Percentiles rank a stretch among this genome's conserved stretches.
phyloP scores from a whole-genome alignment of 1,140 invertebrate genomes.

The Steinernema feltiae region DNA sequence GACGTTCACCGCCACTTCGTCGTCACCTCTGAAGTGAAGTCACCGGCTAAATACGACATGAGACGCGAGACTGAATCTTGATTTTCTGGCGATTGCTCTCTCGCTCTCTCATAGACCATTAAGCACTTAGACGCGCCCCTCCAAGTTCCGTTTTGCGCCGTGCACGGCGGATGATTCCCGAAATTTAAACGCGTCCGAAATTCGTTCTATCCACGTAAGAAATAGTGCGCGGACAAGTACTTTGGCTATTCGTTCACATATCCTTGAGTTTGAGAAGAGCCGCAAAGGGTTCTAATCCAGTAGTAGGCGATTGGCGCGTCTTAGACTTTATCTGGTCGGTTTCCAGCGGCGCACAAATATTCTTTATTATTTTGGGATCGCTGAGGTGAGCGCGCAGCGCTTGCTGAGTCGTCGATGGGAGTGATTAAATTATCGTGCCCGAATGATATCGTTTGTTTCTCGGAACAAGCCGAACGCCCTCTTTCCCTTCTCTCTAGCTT shows the following conservation, averaged over 20 bases:
- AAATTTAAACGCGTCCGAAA: neutral
- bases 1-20: neutral
- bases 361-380: neutral
- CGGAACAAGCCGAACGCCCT: neutral
- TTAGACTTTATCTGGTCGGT: neutral
- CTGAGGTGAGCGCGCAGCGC: neutral
- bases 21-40: neutral
- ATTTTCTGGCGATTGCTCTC: neutral
- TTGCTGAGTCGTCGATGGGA: neutral
- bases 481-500: neutral
- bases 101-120: neutral
- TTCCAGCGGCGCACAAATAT: neutral
- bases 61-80: neutral
- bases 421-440: conserved; percentile 8
- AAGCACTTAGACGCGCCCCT: neutral
- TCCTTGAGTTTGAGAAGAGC: neutral
- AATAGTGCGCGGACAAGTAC: neutral
- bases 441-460: neutral
- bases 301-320: neutral
- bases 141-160: neutral
- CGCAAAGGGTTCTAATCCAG: neutral
- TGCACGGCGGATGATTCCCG: neutral
- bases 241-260: neutral
- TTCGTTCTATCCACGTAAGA: neutral
- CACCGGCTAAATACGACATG: neutral